phyloP scores from a whole-genome alignment of 2,888 invertebrate genomes.

The Teleiodes luculella region DNA sequence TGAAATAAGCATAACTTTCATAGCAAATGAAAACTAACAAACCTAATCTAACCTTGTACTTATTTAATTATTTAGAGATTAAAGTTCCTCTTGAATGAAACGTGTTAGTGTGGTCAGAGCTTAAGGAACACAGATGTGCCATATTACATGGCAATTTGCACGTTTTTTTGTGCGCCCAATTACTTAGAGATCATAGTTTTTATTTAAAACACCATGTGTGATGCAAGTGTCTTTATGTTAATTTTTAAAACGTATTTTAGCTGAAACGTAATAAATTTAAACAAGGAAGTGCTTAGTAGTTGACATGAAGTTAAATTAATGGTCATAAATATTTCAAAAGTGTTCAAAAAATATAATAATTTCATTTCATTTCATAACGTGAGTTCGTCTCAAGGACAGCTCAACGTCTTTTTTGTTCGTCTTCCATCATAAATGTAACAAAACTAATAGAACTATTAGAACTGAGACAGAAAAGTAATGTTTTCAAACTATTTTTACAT shows the following conservation, averaged over 20 bases:
- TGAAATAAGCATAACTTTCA: not conserved
- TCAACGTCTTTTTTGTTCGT: not conserved
- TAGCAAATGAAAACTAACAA: conserved; percentile 43
- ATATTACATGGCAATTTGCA: conserved; percentile 38
- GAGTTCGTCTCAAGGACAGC: too few species aligned
- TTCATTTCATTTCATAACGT: not conserved
- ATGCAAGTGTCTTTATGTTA: conserved; percentile 7
- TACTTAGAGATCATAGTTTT: conserved; percentile 53
- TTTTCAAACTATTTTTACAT: too few species aligned
- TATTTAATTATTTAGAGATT: conserved; percentile 28
- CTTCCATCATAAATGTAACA: too few species aligned
- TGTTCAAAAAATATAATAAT: conserved; percentile 11
- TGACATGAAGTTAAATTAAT: not conserved
- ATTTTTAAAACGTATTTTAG: not conserved
- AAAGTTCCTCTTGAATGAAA: not conserved
- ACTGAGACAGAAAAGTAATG: too few species aligned
- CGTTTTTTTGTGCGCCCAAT: conserved; percentile 36
- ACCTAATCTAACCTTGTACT: conserved; percentile 1
- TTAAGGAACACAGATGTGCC: conserved; percentile 40
- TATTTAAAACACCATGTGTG: conserved; percentile 37
- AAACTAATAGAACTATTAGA: too few species aligned
- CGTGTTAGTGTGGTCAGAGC: not conserved
- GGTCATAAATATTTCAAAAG: too few species aligned
- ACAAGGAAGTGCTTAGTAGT: not conserved
- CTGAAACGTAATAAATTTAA: not conserved